These are phyloP conservation scores for Gonatopus flavifemur DNA, from an alignment of 1,140 invertebrate species.

Conservation along the genomic window DNA sequence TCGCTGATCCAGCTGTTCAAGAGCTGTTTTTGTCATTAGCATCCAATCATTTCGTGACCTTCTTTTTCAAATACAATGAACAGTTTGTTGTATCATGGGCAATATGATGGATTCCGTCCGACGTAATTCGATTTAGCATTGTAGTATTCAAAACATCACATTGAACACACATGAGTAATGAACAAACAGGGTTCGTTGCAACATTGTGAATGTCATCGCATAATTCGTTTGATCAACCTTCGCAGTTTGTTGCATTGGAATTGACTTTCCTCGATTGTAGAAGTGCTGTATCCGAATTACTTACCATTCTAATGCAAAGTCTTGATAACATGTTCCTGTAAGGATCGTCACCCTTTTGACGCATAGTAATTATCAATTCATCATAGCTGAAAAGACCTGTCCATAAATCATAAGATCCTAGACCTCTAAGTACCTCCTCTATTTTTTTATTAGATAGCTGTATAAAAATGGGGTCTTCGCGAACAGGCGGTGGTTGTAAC, in stretches of 20 bases:
- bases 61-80: slow-evolving; percentile 16
- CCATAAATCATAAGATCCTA: slow-evolving; percentile 24
- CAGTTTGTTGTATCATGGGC: slow-evolving; percentile 26
- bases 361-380: slow-evolving; percentile 33
- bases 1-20: too few relatives aligned
- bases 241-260: slow-evolving; percentile 6
- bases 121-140: slow-evolving; percentile 25
- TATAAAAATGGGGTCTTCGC: too few relatives aligned
- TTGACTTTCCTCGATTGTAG: slow-evolving; percentile 21
- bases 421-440: slow-evolving; percentile 21
- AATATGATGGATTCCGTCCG: slow-evolving; percentile 26
- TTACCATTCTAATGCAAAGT: slow-evolving; percentile 31
- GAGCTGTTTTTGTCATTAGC: slow-evolving; percentile 7
- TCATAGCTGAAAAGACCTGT: slow-evolving; percentile 25
- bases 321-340: slow-evolving; percentile 22
- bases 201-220: slow-evolving; percentile 24
- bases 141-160: slow-evolving; percentile 24
- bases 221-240: slow-evolving; percentile 21
- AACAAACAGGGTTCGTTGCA: slow-evolving; percentile 23
- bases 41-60: slow-evolving; percentile 16
- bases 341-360: slow-evolving; percentile 24
- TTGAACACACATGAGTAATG: slow-evolving; percentile 22
- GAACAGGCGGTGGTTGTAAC: too few relatives aligned
- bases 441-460: too few relatives aligned
- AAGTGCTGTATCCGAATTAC: slow-evolving; percentile 18